Percentiles rank a stretch among this genome's conserved stretches.
Conservation (phyloP, 2,888 invertebrate genomes). For the Pyrochroa serraticornis region DNA sequence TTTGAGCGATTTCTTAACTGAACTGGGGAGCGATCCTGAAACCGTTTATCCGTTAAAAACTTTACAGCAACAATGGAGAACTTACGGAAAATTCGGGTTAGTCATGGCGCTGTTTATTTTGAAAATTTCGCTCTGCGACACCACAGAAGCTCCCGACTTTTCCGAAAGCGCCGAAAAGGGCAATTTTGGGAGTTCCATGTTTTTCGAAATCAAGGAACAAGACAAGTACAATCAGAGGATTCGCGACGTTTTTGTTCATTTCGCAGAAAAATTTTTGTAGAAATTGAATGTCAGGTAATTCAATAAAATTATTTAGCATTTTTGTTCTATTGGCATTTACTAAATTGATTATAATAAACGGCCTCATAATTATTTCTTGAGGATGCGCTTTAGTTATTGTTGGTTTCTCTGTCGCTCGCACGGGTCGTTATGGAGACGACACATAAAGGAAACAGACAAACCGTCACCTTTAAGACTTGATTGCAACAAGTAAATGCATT, state of each 20-base stretch:
- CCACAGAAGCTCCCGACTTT: conserved; percentile 25
- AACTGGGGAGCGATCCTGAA: conserved; percentile 34
- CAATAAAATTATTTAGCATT: not conserved
- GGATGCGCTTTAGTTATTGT: no score
- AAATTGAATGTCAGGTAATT: not conserved
- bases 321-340: no score
- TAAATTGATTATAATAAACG: no score
- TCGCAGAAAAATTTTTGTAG: conserved; percentile 27
- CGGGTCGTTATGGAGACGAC: no score
- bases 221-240: conserved; percentile 22
- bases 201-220: conserved; percentile 27
- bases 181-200: conserved; percentile 4
- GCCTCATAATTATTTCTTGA: no score
- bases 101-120: conserved; percentile 36
- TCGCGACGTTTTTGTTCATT: conserved; percentile 21
- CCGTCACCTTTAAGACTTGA: no score
- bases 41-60: conserved; percentile 33
- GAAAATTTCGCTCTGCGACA: conserved; percentile 27
- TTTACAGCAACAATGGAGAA: conserved; percentile 40
- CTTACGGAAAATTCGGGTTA: conserved; percentile 39
- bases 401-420: no score
- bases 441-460: no score
- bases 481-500: no score
- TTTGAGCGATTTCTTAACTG: conserved; percentile 34
- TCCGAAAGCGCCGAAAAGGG: conserved; percentile 23